Evolutionary conservation across 2,797 vertebrate genomes (phyloP).

Genomic region (Tokudaia tokunoshimensis): DNA sequence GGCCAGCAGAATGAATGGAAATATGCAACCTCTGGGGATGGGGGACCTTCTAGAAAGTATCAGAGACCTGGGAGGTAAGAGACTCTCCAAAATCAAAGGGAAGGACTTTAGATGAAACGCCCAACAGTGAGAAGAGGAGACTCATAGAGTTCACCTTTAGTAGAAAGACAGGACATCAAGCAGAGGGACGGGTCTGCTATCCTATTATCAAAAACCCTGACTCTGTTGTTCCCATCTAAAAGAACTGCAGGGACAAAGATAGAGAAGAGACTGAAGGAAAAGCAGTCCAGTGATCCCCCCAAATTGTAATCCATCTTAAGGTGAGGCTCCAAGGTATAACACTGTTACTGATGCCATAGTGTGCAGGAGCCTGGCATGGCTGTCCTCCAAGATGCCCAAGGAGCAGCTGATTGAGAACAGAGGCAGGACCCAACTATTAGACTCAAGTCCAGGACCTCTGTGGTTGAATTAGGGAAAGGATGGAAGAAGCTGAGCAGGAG

Average conservation of each 20-base stretch:
- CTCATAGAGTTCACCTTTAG: neutral
- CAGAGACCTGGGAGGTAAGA: neutral
- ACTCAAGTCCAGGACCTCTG: neutral
- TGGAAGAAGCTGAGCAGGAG: neutral
- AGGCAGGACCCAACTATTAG: neutral
- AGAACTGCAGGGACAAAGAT: neutral
- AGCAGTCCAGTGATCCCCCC: neutral
- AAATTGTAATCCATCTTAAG: neutral
- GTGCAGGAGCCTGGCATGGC: neutral
- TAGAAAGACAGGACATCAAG: neutral
- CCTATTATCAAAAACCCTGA: neutral
- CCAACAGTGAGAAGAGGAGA: neutral
- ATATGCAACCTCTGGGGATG: too few species aligned
- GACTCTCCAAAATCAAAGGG: neutral
- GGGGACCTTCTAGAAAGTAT: neutral
- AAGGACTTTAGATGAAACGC: too few species aligned
- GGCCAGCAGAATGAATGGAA: neutral
- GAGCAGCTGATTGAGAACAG: neutral
- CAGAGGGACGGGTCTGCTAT: too few species aligned
- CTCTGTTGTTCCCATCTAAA: neutral
- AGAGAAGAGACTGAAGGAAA: neutral
- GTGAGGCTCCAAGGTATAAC: neutral
- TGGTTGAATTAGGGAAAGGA: neutral
- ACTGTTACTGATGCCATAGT: neutral
- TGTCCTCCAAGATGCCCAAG: neutral